phyloP scores from a whole-genome alignment of 2,113 vertebrate species.

The Apus apus region DNA sequence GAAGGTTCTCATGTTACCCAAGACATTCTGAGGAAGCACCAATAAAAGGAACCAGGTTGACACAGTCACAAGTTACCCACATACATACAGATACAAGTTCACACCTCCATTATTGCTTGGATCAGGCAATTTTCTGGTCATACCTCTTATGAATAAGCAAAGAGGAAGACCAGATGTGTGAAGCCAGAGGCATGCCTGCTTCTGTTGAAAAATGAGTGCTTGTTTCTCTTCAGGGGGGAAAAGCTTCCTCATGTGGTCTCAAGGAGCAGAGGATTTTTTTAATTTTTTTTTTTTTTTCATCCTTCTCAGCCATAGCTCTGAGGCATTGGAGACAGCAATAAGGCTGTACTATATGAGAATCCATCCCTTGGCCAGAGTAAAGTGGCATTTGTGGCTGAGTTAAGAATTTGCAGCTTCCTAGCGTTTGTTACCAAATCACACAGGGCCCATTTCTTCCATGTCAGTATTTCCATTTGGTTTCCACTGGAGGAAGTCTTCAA shows the following conservation, averaged over 20 bases:
- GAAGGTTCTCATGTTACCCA: neutral
- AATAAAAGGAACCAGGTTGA: neutral
- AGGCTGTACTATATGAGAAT: neutral
- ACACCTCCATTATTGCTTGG: neutral
- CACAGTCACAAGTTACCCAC: neutral
- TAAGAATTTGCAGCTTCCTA: neutral
- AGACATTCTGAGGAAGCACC: neutral
- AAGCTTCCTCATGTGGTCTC: neutral
- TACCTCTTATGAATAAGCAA: neutral
- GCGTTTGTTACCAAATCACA: neutral
- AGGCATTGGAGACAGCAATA: neutral
- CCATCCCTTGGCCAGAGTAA: neutral
- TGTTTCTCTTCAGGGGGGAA: neutral
- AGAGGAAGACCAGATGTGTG: neutral
- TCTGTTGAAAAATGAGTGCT: neutral
- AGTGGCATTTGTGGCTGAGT: neutral
- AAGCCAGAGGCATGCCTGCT: neutral
- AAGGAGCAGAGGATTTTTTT: neutral
- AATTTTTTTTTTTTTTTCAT: no score
- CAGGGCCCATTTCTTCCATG: fast-evolving
- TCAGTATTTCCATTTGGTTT: neutral
- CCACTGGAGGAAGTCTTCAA: neutral
- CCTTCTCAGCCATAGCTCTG: neutral
- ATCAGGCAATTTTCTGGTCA: neutral
- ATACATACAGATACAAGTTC: neutral